Conservation (phyloP, 2,113 vertebrate genomes). For the Thunnus maccoyii region DNA sequence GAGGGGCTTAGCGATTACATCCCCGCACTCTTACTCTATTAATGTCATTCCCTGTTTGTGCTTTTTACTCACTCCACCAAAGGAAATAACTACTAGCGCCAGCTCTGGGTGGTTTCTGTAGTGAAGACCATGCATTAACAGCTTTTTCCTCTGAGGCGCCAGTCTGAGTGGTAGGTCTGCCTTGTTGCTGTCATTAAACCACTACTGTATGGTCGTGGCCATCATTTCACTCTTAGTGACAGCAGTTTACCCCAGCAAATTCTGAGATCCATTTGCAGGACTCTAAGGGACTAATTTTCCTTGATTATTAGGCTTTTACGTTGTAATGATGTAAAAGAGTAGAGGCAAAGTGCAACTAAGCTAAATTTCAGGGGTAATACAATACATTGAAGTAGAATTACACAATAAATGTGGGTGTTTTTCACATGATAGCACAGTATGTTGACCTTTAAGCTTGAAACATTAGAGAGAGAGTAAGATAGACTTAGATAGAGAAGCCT, state of each 20-base stretch:
- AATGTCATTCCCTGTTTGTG: constrained; percentile 19
- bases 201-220: constrained; percentile 22
- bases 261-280: constrained; percentile 64
- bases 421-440: constrained; percentile 7
- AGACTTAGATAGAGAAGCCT: constrained; percentile 32
- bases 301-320: constrained; percentile 51
- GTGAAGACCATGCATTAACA: constrained; percentile 66
- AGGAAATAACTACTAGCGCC: constrained; percentile 55
- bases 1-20: not conserved
- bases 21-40: constrained; percentile 16
- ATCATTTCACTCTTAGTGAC: constrained; percentile 55
- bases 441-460: constrained; percentile 65
- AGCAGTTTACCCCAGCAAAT: constrained; percentile 64
- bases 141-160: constrained; percentile 52
- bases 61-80: constrained; percentile 54
- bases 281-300: constrained; percentile 50
- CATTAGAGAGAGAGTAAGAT: constrained; percentile 38
- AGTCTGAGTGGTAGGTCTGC: constrained; percentile 44
- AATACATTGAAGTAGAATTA: constrained; percentile 27
- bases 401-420: constrained; percentile 30
- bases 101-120: constrained; percentile 29
- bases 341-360: constrained; percentile 53
- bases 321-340: constrained; percentile 53
- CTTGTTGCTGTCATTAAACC: constrained; percentile 67
- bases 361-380: constrained; percentile 48